These are phyloP conservation scores for Dascillus cervinus DNA, from an alignment of 2,888 invertebrate genomes.

Conservation along the genomic window DNA sequence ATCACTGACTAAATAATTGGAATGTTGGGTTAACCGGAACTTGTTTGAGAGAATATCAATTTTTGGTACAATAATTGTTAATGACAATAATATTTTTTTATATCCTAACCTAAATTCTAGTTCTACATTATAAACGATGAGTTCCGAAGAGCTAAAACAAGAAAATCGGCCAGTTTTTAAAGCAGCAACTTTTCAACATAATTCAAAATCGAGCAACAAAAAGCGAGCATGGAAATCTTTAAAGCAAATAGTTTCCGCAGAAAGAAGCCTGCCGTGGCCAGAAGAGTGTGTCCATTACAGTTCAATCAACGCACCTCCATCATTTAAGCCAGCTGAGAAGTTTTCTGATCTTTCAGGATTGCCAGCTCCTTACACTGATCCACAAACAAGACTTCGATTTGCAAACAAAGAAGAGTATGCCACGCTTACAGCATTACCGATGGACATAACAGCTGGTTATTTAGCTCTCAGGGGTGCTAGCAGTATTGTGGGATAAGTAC, in stretches of 20 bases:
- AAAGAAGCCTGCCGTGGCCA: constrained; percentile 71
- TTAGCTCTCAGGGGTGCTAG: constrained; percentile 77
- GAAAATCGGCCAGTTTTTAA: constrained; percentile 37
- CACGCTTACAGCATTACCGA: constrained; percentile 76
- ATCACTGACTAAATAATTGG: no score
- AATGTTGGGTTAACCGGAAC: no score
- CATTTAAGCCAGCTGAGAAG: constrained; percentile 84
- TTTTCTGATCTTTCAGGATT: constrained; percentile 90
- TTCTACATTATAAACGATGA: no score
- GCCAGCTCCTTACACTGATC: constrained; percentile 80
- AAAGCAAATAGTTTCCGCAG: constrained; percentile 79
- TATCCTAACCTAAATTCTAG: no score
- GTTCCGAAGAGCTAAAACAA: constrained; percentile 25
- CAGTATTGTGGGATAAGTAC: constrained; percentile 61
- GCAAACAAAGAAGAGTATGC: constrained; percentile 82
- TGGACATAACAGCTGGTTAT: constrained; percentile 88
- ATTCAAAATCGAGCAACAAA: constrained; percentile 54
- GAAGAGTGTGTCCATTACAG: constrained; percentile 73
- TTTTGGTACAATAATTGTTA: no score
- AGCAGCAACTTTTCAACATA: constrained; percentile 42
- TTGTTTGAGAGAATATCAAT: no score
- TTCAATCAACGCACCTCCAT: constrained; percentile 84
- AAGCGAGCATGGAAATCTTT: constrained; percentile 82
- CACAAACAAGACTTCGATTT: constrained; percentile 81
- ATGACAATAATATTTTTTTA: no score